Evolutionary conservation across 2,113 vertebrate genomes (phyloP), one percentile per base, ranked within the genome.

Genomic region (Asarcornis scutulata): DNA sequence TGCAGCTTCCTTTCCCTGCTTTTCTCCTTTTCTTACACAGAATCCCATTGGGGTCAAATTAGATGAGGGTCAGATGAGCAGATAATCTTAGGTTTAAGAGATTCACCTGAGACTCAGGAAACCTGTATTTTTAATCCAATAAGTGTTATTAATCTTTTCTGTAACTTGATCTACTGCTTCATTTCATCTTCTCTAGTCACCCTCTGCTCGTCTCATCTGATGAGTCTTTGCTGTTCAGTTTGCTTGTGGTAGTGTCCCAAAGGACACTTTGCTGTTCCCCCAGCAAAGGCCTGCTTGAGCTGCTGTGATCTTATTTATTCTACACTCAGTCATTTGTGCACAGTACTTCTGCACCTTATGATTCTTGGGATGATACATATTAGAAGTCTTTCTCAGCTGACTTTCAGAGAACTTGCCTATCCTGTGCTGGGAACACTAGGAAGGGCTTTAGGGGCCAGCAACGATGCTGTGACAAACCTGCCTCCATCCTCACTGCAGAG

Each of bases 391-490:
- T 71, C 48, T 36, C 22, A 34, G 25, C 48, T 42, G 31, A 42
- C 38, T 56, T 74, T n/a, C 20, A 42, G 72, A 78, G 17, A 27
- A 40, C 7, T 14, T 8, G 0, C 15, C 17, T 68, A 7, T 44
- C 34, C n/a, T 44, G 29, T 52, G 21, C 56, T 10, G 6, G 29
- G 38, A 84, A 46, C 26, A 12, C 23, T 50, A 66, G 74, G 36
- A 52, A 9, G 27, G 48, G 48, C 34, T 86, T 1, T 4, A 8
- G 15, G 42, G 34, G 8, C 68, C 46, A 62, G 72, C 13, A 66
- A 11, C 0, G 0, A 31, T 0, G 1, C 36, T 7, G 59, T 59
- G 60, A 55, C 60, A 42, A 32, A 56, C 38, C 53, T 68, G 46
- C 20, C 50, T 5, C 56, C 86, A 46, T 27, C 20, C 56, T 77